These are phyloP conservation scores for Drosophila atripex DNA, from an alignment of 2,888 invertebrate genomes.

Conservation along the genomic window DNA sequence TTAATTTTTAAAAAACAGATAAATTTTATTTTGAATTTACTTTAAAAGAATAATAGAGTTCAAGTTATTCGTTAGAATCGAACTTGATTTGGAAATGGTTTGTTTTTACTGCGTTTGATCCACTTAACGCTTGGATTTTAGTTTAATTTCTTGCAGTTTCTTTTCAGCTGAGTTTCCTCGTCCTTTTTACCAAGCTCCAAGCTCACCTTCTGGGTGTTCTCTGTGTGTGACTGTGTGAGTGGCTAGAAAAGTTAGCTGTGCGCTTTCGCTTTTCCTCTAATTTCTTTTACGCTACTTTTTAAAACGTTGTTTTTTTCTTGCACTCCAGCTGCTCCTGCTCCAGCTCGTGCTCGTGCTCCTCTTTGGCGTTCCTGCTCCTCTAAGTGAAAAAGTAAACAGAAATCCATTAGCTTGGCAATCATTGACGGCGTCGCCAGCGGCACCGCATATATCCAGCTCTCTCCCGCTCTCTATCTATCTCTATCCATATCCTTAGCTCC, in stretches of 20 bases:
- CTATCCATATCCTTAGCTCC: constrained; percentile 13
- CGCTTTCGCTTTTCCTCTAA: constrained; percentile 75
- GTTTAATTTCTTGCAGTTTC: constrained; percentile 74
- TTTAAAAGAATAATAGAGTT: background rate
- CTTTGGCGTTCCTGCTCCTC: constrained; percentile 51
- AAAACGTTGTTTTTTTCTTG: constrained; percentile 45
- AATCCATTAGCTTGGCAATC: constrained; percentile 82
- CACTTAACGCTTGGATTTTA: constrained; percentile 72
- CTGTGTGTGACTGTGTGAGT: constrained; percentile 3
- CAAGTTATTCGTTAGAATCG: background rate
- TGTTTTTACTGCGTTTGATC: constrained; percentile 57
- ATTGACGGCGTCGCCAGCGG: constrained; percentile 71
- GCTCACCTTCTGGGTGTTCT: constrained; percentile 23
- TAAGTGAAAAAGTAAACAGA: constrained; percentile 82
- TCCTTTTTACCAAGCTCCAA: constrained; percentile 6
- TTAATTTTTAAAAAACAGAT: background rate
- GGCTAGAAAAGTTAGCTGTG: constrained; percentile 52
- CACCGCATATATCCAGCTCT: constrained; percentile 39
- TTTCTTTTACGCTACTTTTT: constrained; percentile 74
- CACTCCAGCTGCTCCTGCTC: constrained; percentile 19
- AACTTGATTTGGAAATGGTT: constrained; percentile 13
- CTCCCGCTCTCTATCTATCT: constrained; percentile 2
- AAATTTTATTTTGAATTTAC: background rate
- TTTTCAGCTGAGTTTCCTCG: constrained; percentile 33
- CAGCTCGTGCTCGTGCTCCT: constrained; percentile 4